phyloP scores from a whole-genome alignment of 1,140 invertebrate species.

The Drosophila pachea region DNA sequence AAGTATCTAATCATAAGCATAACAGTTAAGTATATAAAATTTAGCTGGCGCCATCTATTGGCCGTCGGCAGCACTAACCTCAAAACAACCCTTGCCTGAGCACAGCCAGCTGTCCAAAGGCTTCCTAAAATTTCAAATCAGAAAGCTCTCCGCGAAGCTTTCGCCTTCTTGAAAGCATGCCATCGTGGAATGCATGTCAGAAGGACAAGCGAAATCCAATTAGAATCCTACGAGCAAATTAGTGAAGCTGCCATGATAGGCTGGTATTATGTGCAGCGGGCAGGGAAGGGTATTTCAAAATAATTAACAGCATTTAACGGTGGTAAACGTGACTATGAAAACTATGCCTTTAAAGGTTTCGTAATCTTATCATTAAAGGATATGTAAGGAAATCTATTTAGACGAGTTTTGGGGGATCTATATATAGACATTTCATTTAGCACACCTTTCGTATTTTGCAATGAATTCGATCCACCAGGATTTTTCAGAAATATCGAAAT shows the following conservation, averaged over 20 bases:
- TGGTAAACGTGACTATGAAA: too few species aligned
- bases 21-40: not conserved
- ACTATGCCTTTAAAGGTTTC: too few species aligned
- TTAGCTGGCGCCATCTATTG: constrained; percentile 50
- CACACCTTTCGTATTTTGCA: too few species aligned
- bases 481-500: too few species aligned
- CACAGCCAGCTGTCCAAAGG: constrained; percentile 37
- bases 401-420: too few species aligned
- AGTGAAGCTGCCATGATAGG: not conserved
- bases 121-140: constrained; percentile 73
- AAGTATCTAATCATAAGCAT: constrained; percentile 13
- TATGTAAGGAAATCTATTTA: too few species aligned
- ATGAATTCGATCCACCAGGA: too few species aligned
- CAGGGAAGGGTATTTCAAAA: too few species aligned
- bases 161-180: constrained; percentile 20
- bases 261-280: too few species aligned
- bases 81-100: constrained; percentile 26
- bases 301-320: too few species aligned
- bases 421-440: too few species aligned
- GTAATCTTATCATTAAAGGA: too few species aligned
- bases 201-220: constrained; percentile 39
- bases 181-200: constrained; percentile 16
- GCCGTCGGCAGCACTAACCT: constrained; percentile 18
- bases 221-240: constrained; percentile 1
- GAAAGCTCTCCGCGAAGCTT: constrained; percentile 56